phyloP scores from a whole-genome alignment of 2,113 vertebrate species.

The Cercocebus atys region DNA sequence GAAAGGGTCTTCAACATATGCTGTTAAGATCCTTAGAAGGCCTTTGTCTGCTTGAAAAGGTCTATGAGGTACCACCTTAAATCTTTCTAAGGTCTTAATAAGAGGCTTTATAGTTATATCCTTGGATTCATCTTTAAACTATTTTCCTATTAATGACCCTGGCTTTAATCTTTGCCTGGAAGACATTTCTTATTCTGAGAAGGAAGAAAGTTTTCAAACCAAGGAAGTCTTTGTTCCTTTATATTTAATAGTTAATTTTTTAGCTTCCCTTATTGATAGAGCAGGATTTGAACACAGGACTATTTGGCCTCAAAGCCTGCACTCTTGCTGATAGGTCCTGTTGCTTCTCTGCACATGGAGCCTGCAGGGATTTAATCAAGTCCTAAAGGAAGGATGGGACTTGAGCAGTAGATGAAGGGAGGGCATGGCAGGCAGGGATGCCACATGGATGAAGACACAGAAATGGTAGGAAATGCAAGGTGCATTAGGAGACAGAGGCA shows the following conservation, averaged over 20 bases:
- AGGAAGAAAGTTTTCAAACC: background rate
- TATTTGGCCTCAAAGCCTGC: background rate
- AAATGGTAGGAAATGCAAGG: background rate
- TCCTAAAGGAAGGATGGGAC: background rate
- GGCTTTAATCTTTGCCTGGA: background rate
- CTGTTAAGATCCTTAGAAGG: background rate
- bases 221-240: background rate
- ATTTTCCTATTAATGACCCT: background rate
- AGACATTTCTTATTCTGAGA: background rate
- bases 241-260: background rate
- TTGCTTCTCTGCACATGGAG: background rate
- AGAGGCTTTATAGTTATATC: background rate
- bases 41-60: background rate
- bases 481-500: fast-evolving
- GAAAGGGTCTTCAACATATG: background rate
- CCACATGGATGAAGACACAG: background rate
- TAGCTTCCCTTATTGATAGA: background rate
- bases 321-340: background rate
- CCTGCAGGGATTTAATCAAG: background rate
- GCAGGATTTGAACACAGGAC: background rate
- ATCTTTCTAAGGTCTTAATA: background rate
- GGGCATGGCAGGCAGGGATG: background rate
- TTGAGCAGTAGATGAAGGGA: background rate
- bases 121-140: background rate
- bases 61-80: background rate